Evolutionary conservation across 2,888 invertebrate genomes (phyloP), one percentile per base, ranked within the genome.

Genomic region (Cistogaster globosa): DNA sequence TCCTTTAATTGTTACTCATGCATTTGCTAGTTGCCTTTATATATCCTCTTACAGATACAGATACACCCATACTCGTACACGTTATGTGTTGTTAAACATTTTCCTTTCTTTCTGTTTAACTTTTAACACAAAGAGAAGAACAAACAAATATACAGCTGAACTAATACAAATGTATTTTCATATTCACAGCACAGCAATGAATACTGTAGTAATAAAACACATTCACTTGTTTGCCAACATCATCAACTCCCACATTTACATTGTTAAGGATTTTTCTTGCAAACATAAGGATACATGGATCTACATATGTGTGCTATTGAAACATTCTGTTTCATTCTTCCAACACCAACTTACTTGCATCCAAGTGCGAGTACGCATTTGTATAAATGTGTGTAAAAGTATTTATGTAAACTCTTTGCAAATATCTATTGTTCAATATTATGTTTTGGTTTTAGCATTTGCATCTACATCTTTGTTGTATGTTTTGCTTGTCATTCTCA

Each of bases 21-120:
- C 38, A 26, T 63, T 22, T 36, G 16, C 42, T 36, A 67, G 57
- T 58, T 62, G 26, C 42, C 62, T 18, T 67, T 26, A 7, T 16
- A 58, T 0, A 18, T 32, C 32, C 32, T 36, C 9, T 18, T 2
- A n/a, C 0, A 60, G n/a, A 18, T 51, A 38, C 14, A 36, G 18
- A 58, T 42, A 55, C 62, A 78, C 18, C 26, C 1, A 62, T 58
- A 20, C 26, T 18, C 6, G 51, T 51, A 72, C 32, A 32, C 6
- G 32, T 32, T 32, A 32, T 32, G 32, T 32, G 32, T 32, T 32
- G 32, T 2, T 32, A 42, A 60, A 60, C 42, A 72, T 18, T 58
- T 67, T 67, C 51, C 38, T 63, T 63, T 63, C 51, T 65, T 65
- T 63, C 38, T 69, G 57, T 26, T 69, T 62, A 62, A 81, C 75